phyloP scores from a whole-genome alignment of 2,113 vertebrate species.

The Pelecanoides urinatrix region DNA sequence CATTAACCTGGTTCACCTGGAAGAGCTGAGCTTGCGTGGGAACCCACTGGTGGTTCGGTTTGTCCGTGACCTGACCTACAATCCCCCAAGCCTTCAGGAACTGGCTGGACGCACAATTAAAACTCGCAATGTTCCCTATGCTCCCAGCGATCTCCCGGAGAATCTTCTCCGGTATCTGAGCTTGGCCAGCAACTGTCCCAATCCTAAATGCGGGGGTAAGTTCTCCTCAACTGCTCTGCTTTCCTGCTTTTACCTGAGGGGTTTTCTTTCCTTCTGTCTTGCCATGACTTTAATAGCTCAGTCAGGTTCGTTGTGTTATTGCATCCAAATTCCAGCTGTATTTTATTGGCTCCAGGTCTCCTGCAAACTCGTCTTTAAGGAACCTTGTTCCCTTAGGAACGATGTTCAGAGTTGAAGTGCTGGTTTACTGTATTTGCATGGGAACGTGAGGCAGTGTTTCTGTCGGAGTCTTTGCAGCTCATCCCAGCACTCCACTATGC shows the following conservation, averaged over 20 bases:
- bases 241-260: not conserved
- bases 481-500: not conserved
- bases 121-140: constrained; percentile 75
- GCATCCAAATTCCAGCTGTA: not conserved
- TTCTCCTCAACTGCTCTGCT: not conserved
- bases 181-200: constrained; percentile 95
- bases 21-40: constrained; percentile 95
- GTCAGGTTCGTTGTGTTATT: not conserved
- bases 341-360: not conserved
- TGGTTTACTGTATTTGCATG: not conserved
- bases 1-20: constrained; percentile 88
- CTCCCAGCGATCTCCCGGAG: constrained; percentile 81
- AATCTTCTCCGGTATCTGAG: constrained; percentile 87
- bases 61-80: constrained; percentile 78
- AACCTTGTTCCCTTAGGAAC: not conserved
- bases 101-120: constrained; percentile 78
- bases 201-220: constrained; percentile 94
- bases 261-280: not conserved
- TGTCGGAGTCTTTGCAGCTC: not conserved
- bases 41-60: constrained; percentile 92
- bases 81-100: constrained; percentile 77
- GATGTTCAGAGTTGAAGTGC: not conserved
- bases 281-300: not conserved
- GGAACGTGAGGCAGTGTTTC: not conserved
- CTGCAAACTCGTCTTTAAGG: not conserved